Percentiles rank a stretch among this genome's conserved stretches.
Evolutionary conservation across 2,888 invertebrate genomes (phyloP).

Genomic region (Ligdia adustata): DNA sequence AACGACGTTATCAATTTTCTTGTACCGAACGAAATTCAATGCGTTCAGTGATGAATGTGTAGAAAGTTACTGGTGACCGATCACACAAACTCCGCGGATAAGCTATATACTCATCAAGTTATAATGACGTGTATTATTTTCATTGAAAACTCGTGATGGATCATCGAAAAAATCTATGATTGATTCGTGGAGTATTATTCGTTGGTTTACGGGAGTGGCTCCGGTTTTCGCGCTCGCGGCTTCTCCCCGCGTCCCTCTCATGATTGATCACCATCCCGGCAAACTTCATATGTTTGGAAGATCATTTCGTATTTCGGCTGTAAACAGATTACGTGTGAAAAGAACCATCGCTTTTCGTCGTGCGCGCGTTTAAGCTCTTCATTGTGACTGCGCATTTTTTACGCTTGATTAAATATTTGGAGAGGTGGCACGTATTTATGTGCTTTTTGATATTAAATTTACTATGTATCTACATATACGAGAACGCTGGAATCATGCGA

Average conservation of each 20-base stretch:
- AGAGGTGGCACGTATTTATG: constrained; percentile 18
- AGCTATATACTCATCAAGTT: constrained; percentile 36
- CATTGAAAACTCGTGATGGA: constrained; percentile 80
- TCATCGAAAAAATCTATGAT: constrained; percentile 81
- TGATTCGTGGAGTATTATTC: constrained; percentile 82
- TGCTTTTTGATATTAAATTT: constrained; percentile 13
- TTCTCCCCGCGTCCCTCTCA: constrained; percentile 66
- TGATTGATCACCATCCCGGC: constrained; percentile 77
- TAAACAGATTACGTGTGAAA: constrained; percentile 81
- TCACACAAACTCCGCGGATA: constrained; percentile 35
- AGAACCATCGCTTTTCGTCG: constrained; percentile 67
- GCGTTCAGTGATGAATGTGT: constrained; percentile 37
- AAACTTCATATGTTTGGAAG: constrained; percentile 82
- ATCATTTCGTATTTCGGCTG: constrained; percentile 83
- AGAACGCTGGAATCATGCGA: too few species aligned
- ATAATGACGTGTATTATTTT: constrained; percentile 54
- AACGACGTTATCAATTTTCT: not conserved
- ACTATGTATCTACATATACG: not conserved
- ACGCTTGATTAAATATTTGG: constrained; percentile 52
- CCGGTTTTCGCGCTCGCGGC: constrained; percentile 72
- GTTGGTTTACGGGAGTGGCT: constrained; percentile 77
- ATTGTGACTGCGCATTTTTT: constrained; percentile 66
- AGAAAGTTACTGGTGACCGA: constrained; percentile 24
- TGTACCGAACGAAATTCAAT: constrained; percentile 3
- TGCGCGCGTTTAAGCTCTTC: constrained; percentile 53